phyloP scores from a whole-genome alignment of 2,888 invertebrate genomes.

The Ethmia dodecea region DNA sequence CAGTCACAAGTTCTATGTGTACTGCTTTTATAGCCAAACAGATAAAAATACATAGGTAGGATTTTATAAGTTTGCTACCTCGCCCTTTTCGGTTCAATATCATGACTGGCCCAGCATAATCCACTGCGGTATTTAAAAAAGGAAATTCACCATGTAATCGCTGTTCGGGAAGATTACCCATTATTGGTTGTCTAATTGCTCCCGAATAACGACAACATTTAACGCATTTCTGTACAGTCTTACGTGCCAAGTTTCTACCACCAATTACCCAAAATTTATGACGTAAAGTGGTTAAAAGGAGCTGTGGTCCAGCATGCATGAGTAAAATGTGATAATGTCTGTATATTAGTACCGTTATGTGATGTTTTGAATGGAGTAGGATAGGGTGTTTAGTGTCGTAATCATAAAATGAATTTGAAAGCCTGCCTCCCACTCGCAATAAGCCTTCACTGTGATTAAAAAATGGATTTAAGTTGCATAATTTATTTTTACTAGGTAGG shows the following conservation, averaged over 20 bases:
- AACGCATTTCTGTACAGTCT: not conserved
- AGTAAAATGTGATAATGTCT: not conserved
- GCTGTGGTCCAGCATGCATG: not conserved
- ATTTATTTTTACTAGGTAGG: not conserved
- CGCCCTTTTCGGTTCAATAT: too few relatives aligned
- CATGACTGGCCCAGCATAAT: too few relatives aligned
- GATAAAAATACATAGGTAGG: conserved; percentile 9
- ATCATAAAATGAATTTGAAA: not conserved
- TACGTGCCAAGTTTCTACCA: not conserved
- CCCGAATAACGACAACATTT: not conserved
- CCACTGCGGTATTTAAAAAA: too few relatives aligned
- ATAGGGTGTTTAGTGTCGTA: conserved; percentile 7
- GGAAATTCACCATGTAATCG: conserved; percentile 5
- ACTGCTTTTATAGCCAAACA: too few relatives aligned
- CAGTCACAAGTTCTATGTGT: conserved; percentile 7
- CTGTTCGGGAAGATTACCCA: conserved; percentile 6
- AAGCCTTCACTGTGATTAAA: not conserved
- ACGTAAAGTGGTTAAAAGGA: not conserved
- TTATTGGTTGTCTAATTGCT: conserved; percentile 4
- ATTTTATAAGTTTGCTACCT: too few relatives aligned
- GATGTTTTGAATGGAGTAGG: not conserved
- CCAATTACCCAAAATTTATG: not conserved
- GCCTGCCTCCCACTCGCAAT: not conserved
- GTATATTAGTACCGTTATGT: not conserved
- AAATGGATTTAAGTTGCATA: not conserved